A percentile compares a stretch with the other conserved stretches of the same genome.
These are phyloP conservation scores for Penaeus monodon DNA, from an alignment of 2,888 invertebrate genomes.

Conservation along the genomic window DNA sequence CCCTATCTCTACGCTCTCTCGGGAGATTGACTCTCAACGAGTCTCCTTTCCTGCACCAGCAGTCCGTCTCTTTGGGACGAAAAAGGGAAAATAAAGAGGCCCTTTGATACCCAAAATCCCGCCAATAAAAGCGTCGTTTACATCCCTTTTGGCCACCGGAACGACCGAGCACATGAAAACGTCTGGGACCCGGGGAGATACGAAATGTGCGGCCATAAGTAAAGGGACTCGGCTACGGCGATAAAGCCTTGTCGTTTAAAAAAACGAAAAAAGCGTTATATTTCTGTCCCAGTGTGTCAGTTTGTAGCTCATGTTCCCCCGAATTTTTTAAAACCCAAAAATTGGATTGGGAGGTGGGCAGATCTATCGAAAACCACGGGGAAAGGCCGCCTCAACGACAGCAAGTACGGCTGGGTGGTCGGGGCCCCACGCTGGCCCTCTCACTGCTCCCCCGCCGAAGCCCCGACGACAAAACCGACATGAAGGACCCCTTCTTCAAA, in stretches of 20 bases:
- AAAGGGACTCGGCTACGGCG: conserved; percentile 22
- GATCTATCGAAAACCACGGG: conserved; percentile 72
- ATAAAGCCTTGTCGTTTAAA: neutral
- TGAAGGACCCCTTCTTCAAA: conserved; percentile 71
- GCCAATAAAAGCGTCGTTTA: conserved; percentile 70
- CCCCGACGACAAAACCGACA: conserved; percentile 72
- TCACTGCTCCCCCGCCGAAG: conserved; percentile 72
- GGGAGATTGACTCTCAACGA: conserved; percentile 70
- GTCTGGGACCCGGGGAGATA: conserved; percentile 73
- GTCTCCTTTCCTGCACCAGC: conserved; percentile 70
- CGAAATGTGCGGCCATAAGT: conserved; percentile 73
- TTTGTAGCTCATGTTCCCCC: neutral
- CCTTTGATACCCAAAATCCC: conserved; percentile 70
- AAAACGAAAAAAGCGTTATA: neutral
- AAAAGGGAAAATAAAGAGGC: conserved; percentile 72
- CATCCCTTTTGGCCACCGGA: conserved; percentile 71
- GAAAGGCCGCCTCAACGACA: conserved; percentile 71
- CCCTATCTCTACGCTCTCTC: conserved; percentile 67
- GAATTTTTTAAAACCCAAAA: neutral
- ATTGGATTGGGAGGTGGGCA: conserved; percentile 69
- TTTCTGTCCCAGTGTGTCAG: neutral
- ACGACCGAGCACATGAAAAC: conserved; percentile 72
- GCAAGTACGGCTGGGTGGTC: conserved; percentile 73
- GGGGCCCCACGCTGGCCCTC: conserved; percentile 70
- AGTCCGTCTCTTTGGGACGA: conserved; percentile 72